phyloP scores from a whole-genome alignment of 2,797 vertebrate genomes.

The Tinamus major region DNA sequence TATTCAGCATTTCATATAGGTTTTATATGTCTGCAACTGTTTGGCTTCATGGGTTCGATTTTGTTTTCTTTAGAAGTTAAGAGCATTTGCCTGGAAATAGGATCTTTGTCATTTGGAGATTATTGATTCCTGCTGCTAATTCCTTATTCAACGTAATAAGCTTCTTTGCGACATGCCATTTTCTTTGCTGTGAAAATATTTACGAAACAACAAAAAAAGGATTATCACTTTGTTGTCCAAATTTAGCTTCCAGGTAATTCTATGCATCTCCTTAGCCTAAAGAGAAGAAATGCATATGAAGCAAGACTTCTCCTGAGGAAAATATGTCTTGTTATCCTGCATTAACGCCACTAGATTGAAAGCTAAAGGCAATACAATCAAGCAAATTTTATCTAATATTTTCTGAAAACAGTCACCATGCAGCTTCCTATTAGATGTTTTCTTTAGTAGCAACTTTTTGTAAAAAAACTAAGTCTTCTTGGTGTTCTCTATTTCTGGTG shows the following conservation, averaged over 20 bases:
- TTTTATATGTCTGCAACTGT: neutral
- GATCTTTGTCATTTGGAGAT: slow-evolving; percentile 59
- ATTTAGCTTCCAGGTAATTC: slow-evolving; percentile 37
- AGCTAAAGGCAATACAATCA: neutral
- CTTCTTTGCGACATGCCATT: slow-evolving; percentile 50
- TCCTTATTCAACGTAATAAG: slow-evolving; percentile 43
- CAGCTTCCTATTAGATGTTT: neutral
- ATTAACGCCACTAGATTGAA: neutral
- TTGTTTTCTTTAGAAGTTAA: slow-evolving; percentile 47
- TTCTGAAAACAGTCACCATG: neutral
- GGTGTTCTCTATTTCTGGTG: neutral
- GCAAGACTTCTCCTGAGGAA: neutral
- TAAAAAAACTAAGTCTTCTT: neutral
- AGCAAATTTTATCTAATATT: neutral
- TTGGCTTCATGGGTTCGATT: neutral
- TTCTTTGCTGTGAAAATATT: slow-evolving; percentile 49
- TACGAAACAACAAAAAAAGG: neutral
- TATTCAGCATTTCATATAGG: neutral
- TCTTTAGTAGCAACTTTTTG: neutral
- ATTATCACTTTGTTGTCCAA: slow-evolving; percentile 23
- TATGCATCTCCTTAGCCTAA: neutral
- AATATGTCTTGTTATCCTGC: neutral
- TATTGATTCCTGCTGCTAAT: slow-evolving; percentile 57
- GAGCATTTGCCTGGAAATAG: slow-evolving; percentile 44
- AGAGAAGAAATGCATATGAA: neutral